Evolutionary conservation across 2,113 vertebrate species (phyloP), one percentile per base, ranked within the genome.

Genomic region (Plestiodon gilberti): DNA sequence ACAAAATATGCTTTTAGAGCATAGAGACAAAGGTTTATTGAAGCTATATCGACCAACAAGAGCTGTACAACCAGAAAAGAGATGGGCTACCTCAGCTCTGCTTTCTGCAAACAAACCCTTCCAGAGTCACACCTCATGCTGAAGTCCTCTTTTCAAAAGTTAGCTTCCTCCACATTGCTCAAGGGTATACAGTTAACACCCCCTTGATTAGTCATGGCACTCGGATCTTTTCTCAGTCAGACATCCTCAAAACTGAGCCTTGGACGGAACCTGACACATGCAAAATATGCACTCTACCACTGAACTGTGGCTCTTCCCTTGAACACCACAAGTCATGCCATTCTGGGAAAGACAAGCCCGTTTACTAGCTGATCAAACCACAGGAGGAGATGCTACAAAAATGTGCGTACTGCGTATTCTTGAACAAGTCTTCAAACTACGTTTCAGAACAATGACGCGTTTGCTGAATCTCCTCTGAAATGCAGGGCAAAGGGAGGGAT

Each of bases 1-100:
- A 83, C 69, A 33, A 88, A 55, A 70, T 18, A n/a, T 17, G n/a
- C 23, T 9, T 69, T 85, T 35, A 57, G 48, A 75, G 30, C 74
- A 75, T 25, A 48, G 43, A 25, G n/a, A 61, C 13, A 22, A 43
- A 1, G 3, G 25, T 73, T 71, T 13, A 30, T 20, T 74, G 13
- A 40, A n/a, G 30, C 40, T 64, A 38, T 22, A 22, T 78, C 81
- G 59, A 11, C 2, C 57, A 7, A 8, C 38, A 48, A n/a, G 62
- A 10, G 28, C 23, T n/a, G 35, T 17, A 61, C 1, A 18, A 20
- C 2, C 14, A 33, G 62, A 2, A 20, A 0, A 48, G 38, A 28
- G 1, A 1, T n/a, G 38, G 38, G 9, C 8, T 55, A 55, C 13
- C 52, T 55, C 6, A 55, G 13, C 52, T 69, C 14, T 33, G 17